Evolutionary conservation across 30 jellyfish, hydroid and myxozoan genomes (phyloP).

Genomic region (Turritopsis dohrnii): DNA sequence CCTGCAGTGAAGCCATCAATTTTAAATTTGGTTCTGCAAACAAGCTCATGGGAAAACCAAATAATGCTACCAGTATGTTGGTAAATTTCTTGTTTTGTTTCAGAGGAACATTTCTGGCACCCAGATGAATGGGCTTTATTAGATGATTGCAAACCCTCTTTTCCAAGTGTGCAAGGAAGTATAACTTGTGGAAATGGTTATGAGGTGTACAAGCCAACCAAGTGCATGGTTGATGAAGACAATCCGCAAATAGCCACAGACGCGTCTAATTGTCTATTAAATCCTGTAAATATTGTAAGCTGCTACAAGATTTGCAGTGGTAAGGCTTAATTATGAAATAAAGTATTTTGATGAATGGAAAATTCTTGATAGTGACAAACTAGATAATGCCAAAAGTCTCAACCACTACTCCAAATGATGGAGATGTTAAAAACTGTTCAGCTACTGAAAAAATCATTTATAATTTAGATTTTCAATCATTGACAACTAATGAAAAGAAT

Average conservation of each 20-base stretch:
- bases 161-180: neutral
- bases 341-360: neutral
- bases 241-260: neutral
- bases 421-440: no score
- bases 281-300: neutral
- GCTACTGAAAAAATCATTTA: no score
- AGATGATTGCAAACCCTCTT: neutral
- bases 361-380: no score
- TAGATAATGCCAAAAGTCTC: no score
- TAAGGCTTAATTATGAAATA: neutral
- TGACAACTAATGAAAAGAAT: no score
- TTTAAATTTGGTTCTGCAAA: no score
- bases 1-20: no score
- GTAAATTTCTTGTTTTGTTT: neutral
- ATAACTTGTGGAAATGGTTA: neutral
- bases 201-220: neutral
- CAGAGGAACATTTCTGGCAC: neutral
- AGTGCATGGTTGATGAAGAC: neutral
- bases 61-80: no score
- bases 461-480: no score
- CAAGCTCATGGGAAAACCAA: no score
- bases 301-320: neutral
- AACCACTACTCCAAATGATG: no score
- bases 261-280: neutral
- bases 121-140: neutral